Evolutionary conservation across 2,113 vertebrate species (phyloP).

Genomic region (Lophura nycthemera): DNA sequence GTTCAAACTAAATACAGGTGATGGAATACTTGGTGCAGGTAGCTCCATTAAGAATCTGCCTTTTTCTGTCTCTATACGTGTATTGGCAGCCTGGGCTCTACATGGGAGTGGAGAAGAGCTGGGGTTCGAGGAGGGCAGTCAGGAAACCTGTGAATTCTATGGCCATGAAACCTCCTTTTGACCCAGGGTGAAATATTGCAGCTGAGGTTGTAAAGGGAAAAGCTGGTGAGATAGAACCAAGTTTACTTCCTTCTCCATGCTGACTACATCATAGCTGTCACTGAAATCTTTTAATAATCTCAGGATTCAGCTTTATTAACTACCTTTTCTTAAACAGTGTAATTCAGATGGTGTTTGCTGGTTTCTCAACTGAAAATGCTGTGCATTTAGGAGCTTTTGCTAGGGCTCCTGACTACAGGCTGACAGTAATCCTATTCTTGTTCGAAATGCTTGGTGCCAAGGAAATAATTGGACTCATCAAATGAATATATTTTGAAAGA

Average conservation of each 20-base stretch:
- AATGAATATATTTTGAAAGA: background rate
- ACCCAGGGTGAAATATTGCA: background rate
- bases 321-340: background rate
- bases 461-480: background rate
- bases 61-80: rapidly evolving
- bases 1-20: rapidly evolving
- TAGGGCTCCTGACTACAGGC: background rate
- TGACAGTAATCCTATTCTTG: background rate
- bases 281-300: background rate
- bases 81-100: background rate
- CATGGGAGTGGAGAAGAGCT: background rate
- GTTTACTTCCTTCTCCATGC: background rate
- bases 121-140: background rate
- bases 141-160: background rate
- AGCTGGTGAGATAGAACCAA: background rate
- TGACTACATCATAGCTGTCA: background rate
- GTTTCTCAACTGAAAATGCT: background rate
- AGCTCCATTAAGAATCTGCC: background rate
- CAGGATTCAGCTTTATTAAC: background rate
- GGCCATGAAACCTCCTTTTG: background rate
- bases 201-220: background rate
- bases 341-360: background rate
- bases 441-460: background rate
- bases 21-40: background rate
- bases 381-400: background rate